Evolutionary conservation across 92 coral and sea anemone species (phyloP), one percentile per base, ranked within the genome.

Genomic region (Epizoanthus stellaris): DNA sequence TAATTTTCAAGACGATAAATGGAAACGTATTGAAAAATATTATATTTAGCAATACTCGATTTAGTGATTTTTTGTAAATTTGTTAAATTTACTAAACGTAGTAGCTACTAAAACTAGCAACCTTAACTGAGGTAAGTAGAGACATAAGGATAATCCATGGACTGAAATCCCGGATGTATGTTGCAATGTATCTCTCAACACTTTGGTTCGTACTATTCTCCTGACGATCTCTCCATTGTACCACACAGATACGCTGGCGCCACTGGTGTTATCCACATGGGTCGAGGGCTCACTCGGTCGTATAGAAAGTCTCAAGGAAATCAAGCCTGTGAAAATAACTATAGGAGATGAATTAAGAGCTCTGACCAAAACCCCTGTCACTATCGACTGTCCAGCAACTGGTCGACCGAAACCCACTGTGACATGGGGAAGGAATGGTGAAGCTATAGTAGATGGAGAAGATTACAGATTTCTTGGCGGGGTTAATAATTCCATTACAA

Each of bases 321-420:
- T 91, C 16, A 91, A 92, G 23, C 95, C 92, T 15, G 42, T 92
- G 63, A 71, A 75, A 34, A 65, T 94, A 25, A 80, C 84, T 9
- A 86, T 94, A 39, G 98, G 98, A 23, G 98, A 94, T 83, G 82
- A 80, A 23, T 87, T 89, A 4, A 73, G 80, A 38, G 42, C 85
- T 8, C 89, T 94, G 38, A 94, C 95, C 1, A 84, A 67, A 58
- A 82, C 98, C 23, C 68, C 71, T 42, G 57, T 94, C 30, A 91
- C 92, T 14, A 87, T 94, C 42, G 21, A 34, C 30, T 94, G 98
- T 39, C 95, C 88, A 6, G 95, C 88, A 19, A 2, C 58, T 19
- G 98, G 95, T 6, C 81, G 93, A 61, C 98, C 98, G 13, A 52
- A 54, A 49, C 95, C 98, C n/a, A 49, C 56, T 16, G 91, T 94